Percentiles rank a stretch among this genome's conserved stretches.
phyloP scores from a whole-genome alignment of 2,888 invertebrate genomes.

The Sylvicola cinctus region DNA sequence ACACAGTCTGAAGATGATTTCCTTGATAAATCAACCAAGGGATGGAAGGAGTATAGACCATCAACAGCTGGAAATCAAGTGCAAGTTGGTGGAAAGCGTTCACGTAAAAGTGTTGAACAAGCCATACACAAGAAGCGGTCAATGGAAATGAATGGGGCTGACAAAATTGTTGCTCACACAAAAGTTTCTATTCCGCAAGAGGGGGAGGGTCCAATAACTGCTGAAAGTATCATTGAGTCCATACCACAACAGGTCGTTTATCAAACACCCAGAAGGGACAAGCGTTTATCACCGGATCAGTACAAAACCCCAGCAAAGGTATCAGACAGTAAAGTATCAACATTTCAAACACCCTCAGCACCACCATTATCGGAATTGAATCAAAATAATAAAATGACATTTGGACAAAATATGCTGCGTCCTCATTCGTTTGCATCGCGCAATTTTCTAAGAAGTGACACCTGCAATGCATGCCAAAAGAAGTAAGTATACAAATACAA shows the following conservation, averaged over 20 bases:
- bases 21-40: constrained; percentile 14
- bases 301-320: too few species aligned
- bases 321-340: too few species aligned
- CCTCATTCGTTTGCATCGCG: constrained; percentile 28
- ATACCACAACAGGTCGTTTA: constrained; percentile 22
- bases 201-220: constrained; percentile 37
- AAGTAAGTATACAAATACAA: constrained; percentile 20
- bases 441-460: constrained; percentile 13
- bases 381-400: too few species aligned
- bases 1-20: constrained; percentile 26
- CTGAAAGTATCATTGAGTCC: constrained; percentile 49
- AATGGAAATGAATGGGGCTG: constrained; percentile 16
- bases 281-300: too few species aligned
- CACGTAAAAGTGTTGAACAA: constrained; percentile 44
- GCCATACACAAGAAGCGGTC: too few species aligned
- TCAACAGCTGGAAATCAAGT: constrained; percentile 11
- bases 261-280: too few species aligned
- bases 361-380: too few species aligned
- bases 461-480: constrained; percentile 22
- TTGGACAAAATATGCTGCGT: constrained; percentile 8
- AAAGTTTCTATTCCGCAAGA: constrained; percentile 42
- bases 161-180: constrained; percentile 53
- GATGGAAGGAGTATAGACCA: constrained; percentile 20
- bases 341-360: too few species aligned
- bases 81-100: constrained; percentile 44